Conservation (phyloP, 2,113 vertebrate species). For the Vireo altiloquus region DNA sequence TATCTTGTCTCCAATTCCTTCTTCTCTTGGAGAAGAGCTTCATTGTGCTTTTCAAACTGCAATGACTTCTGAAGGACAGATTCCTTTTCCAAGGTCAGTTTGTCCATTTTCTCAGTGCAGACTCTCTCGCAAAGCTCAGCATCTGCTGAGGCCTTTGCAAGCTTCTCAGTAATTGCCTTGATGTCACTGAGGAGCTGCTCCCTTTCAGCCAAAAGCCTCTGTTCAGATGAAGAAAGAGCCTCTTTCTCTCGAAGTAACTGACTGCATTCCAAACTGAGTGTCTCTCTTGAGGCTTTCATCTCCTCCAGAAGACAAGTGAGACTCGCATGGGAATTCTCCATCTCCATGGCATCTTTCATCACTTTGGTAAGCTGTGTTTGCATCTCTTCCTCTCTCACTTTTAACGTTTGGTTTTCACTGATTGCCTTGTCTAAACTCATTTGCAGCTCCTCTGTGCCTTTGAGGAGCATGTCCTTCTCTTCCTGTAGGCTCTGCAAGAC, state of each 20-base stretch:
- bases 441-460: slow-evolving; percentile 64
- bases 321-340: slow-evolving; percentile 74
- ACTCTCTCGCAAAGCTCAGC: slow-evolving; percentile 43
- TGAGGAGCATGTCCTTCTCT: slow-evolving; percentile 69
- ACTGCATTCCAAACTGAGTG: slow-evolving; percentile 76
- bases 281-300: slow-evolving; percentile 77
- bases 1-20: slow-evolving; percentile 71
- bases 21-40: slow-evolving; percentile 79
- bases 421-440: slow-evolving; percentile 52
- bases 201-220: slow-evolving; percentile 75
- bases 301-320: slow-evolving; percentile 81
- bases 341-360: slow-evolving; percentile 66
- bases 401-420: slow-evolving; percentile 69
- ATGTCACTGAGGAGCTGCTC: slow-evolving; percentile 78
- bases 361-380: slow-evolving; percentile 66
- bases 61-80: slow-evolving; percentile 37
- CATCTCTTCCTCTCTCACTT: slow-evolving; percentile 58
- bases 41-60: slow-evolving; percentile 73
- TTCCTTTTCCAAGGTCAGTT: slow-evolving; percentile 78
- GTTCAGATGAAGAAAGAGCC: slow-evolving; percentile 73
- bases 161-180: slow-evolving; percentile 68
- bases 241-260: slow-evolving; percentile 86
- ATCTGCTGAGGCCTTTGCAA: slow-evolving; percentile 62
- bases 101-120: slow-evolving; percentile 51
- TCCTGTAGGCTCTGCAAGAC: slow-evolving; percentile 72